Evolutionary conservation across 2,797 vertebrate species (phyloP), one percentile per base, ranked within the genome.

Genomic region (Ciconia nigra): DNA sequence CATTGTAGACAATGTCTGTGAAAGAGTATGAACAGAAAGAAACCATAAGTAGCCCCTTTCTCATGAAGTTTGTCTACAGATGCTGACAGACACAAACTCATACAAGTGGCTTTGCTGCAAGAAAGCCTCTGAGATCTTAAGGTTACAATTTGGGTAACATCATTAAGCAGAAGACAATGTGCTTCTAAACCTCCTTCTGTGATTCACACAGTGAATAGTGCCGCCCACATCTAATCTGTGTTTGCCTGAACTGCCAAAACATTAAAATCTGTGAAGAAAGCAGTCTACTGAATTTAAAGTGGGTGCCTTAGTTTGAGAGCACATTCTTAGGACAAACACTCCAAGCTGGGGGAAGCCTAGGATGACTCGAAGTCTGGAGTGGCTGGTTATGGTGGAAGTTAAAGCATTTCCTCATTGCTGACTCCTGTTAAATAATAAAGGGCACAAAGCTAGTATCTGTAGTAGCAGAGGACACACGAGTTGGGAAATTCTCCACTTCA

Each of bases 161-260:
- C 46, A 54, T 83, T 78, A 69, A 42, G 62, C 16, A 79, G 54
- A 84, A 82, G 42, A 72, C 49, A 82, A 72, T 10, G 21, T 52
- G n/a, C 58, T 88, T 89, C 74, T 83, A 57, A 83, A 91, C 14
- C 59, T 74, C 63, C 31, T 94, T 44, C 31, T 70, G 3, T 80
- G 83, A 88, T 82, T 94, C 83, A 87, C 55, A 44, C 25, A 46
- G 71, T 9, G 54, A 86, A 39, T 52, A 95, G 67, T 93, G 76
- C 72, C 87, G 77, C 65, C 77, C 74, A 83, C 28, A 61, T 42
- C 37, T 95, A 73, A 93, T 87, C 57, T 87, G 72, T 65, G 51
- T 88, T 95, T 74, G 54, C 46, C 11, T 16, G 73, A 95, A 67
- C 72, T 95, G 59, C 59, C 90, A 92, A 96, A 96, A 90, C 52